These are phyloP conservation scores for Xiphydria camelus DNA, from an alignment of 2,888 invertebrate species.

Conservation along the genomic window DNA sequence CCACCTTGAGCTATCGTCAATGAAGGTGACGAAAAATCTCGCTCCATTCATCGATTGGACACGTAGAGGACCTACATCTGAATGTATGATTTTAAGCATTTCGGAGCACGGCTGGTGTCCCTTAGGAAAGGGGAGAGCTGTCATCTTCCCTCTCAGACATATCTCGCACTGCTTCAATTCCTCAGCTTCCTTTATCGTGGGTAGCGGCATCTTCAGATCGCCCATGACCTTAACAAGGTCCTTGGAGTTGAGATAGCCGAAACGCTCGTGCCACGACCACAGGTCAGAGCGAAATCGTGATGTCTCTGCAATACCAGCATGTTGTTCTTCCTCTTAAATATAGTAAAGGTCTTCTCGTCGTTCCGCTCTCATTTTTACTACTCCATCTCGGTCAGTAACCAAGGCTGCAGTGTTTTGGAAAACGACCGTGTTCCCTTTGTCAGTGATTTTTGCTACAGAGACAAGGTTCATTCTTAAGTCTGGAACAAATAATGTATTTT, in stretches of 20 bases:
- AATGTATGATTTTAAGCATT: conserved; percentile 5
- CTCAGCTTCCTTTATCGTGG: background rate
- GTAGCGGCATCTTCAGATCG: background rate
- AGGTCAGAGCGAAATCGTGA: background rate
- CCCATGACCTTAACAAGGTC: conserved; percentile 7
- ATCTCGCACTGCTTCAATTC: conserved; percentile 4
- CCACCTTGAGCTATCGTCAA: conserved; percentile 24
- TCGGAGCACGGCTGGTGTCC: background rate
- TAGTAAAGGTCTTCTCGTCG: conserved; percentile 7
- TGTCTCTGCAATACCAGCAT: background rate
- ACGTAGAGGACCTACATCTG: conserved; percentile 7
- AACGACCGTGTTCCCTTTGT: background rate
- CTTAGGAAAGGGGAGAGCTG: conserved; percentile 7
- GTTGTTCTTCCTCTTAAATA: background rate
- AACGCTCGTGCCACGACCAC: conserved; percentile 10
- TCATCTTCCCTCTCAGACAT: conserved; percentile 9
- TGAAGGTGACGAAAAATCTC: conserved; percentile 19
- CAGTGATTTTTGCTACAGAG: conserved; percentile 9
- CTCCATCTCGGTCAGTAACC: conserved; percentile 2
- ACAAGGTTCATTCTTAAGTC: conserved; percentile 6
- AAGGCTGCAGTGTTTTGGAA: conserved; percentile 6
- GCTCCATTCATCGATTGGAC: conserved; percentile 3
- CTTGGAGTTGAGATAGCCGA: too few relatives aligned
- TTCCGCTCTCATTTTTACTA: conserved; percentile 1
- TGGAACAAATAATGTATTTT: conserved; percentile 9